These are phyloP conservation scores for Eulithis testata DNA, from an alignment of 2,888 invertebrate genomes.

Conservation along the genomic window DNA sequence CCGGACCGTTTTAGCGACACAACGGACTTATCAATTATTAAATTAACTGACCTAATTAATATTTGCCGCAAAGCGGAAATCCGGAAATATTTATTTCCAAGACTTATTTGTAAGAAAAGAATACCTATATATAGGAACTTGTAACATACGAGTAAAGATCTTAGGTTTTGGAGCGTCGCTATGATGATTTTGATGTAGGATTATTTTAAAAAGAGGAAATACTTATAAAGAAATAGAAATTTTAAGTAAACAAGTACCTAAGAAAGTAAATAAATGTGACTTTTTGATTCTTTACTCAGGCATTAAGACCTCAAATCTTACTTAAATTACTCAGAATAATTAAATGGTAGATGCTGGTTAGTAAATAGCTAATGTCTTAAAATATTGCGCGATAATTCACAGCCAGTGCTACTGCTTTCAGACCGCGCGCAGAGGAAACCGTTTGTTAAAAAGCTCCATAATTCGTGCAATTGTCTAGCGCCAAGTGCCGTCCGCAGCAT, in stretches of 20 bases:
- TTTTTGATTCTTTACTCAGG: too few relatives aligned
- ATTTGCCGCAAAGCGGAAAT: constrained; percentile 49
- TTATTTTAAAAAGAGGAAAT: too few relatives aligned
- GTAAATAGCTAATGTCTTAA: background rate
- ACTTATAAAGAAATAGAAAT: too few relatives aligned
- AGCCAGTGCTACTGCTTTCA: background rate
- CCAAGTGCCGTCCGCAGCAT: constrained; percentile 15
- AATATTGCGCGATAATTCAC: background rate
- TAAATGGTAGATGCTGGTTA: too few relatives aligned
- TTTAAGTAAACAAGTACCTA: too few relatives aligned
- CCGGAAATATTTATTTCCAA: constrained; percentile 8
- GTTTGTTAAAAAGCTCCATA: constrained; percentile 17
- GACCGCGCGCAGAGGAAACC: background rate
- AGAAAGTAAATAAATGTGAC: too few relatives aligned
- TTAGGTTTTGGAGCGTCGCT: too few relatives aligned
- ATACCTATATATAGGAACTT: too few relatives aligned
- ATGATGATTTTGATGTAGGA: too few relatives aligned
- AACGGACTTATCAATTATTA: constrained; percentile 69
- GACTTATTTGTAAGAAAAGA: constrained; percentile 3
- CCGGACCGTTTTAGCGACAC: constrained; percentile 44
- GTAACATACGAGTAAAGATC: too few relatives aligned
- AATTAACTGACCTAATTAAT: constrained; percentile 74
- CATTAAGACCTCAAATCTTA: too few relatives aligned
- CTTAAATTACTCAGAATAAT: too few relatives aligned
- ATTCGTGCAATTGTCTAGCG: constrained; percentile 21